Conservation (phyloP, 2,797 vertebrate genomes). For the Argentina silus region DNA sequence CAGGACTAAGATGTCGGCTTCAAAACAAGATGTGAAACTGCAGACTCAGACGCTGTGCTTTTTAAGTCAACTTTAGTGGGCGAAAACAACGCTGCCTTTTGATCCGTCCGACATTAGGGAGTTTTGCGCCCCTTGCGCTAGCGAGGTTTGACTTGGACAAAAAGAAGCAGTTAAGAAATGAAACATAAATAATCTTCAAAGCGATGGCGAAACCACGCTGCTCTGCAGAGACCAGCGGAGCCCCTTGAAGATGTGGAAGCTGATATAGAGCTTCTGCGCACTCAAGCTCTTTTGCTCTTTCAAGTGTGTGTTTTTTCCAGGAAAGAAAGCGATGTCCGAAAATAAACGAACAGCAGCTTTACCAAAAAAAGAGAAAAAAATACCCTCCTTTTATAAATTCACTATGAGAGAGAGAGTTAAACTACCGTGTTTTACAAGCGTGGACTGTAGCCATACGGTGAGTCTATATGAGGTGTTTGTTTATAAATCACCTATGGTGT, state of each 20-base stretch:
- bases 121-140: constrained; percentile 34
- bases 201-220: constrained; percentile 44
- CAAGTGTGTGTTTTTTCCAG: constrained; percentile 59
- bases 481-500: constrained; percentile 34
- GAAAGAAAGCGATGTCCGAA: background rate
- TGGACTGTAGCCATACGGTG: constrained; percentile 8
- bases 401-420: constrained; percentile 48
- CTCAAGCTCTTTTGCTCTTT: constrained; percentile 55
- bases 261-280: constrained; percentile 55
- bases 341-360: no score
- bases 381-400: constrained; percentile 38
- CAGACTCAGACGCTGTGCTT: constrained; percentile 13
- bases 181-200: constrained; percentile 74
- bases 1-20: background rate
- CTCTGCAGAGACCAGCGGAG: constrained; percentile 49
- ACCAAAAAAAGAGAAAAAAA: constrained; percentile 46
- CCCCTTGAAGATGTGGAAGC: constrained; percentile 44
- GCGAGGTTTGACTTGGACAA: constrained; percentile 60
- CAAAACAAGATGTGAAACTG: background rate
- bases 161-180: constrained; percentile 56
- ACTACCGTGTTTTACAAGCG: constrained; percentile 22
- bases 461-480: constrained; percentile 32
- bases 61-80: constrained; percentile 28
- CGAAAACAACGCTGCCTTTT: constrained; percentile 33
- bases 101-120: constrained; percentile 37